Conservation (phyloP, 2,888 invertebrate species). For the Leptothorax acervorum region DNA sequence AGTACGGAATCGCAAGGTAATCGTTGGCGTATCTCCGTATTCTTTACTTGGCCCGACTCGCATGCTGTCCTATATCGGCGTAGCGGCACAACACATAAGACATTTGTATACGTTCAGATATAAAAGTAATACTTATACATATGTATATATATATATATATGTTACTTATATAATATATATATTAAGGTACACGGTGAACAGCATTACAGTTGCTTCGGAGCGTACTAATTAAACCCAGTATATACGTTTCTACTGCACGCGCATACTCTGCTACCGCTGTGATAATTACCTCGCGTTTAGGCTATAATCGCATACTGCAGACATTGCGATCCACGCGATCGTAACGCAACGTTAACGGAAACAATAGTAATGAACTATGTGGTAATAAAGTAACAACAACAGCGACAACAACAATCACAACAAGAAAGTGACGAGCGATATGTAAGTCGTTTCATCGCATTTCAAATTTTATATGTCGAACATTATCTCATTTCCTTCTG, state of each 20-base stretch:
- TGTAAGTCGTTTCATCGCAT: slow-evolving; percentile 9
- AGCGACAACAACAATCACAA: slow-evolving; percentile 48
- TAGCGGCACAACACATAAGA: slow-evolving; percentile 85
- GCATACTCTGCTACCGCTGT: slow-evolving; percentile 42
- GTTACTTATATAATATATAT: slow-evolving; percentile 21
- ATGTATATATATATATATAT: slow-evolving; percentile 26
- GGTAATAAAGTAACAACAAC: slow-evolving; percentile 40
- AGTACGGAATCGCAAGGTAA: slow-evolving; percentile 85
- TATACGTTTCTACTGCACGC: slow-evolving; percentile 28
- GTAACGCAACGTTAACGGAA: slow-evolving; percentile 42
- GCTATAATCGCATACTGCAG: slow-evolving; percentile 49
- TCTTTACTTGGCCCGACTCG: slow-evolving; percentile 86
- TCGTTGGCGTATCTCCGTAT: slow-evolving; percentile 84
- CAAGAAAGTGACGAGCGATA: slow-evolving; percentile 13
- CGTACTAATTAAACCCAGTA: slow-evolving; percentile 38
- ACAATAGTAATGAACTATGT: slow-evolving; percentile 32
- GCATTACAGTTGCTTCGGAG: slow-evolving; percentile 27
- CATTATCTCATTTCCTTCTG: not conserved
- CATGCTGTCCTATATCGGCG: slow-evolving; percentile 85
- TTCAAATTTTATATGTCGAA: not conserved
- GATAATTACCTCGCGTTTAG: slow-evolving; percentile 50
- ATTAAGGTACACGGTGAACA: slow-evolving; percentile 23
- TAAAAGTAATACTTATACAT: slow-evolving; percentile 64
- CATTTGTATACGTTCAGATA: slow-evolving; percentile 81
- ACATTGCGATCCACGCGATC: slow-evolving; percentile 33